Base-by-base conservation (phyloP, 1,140 invertebrate genomes). In the Aphidius ervi region DNA sequence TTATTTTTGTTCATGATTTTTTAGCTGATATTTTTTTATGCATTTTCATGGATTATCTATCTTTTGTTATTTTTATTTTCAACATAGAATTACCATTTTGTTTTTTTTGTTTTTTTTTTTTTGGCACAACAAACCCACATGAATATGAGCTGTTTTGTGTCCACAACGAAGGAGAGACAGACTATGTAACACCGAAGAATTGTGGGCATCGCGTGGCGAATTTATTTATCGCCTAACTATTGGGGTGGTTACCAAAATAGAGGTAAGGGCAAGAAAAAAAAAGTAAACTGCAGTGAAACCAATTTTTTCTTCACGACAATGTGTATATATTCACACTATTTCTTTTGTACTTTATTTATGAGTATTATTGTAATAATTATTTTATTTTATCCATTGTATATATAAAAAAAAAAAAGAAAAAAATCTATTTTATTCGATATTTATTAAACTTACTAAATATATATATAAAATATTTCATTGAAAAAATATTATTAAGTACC, bases 191-290 rank as follows among this genome's bases (percentile, higher is more conserved):
- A 49, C 63, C 66, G 64, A 70, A 72, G 69, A 75, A 66, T 72
- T 72, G 73, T 73, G 71, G 69, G 62, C 67, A 70, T 74, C 69
- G 73, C 67, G 69, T 68, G 68, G 62, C 68, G 67, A 74, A 74
- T 74, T 76, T 77, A 76, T 77, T 74, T 76, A 77, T 75, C 67
- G 70, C 63, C 65, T 55, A 50, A 45, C 65, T 59, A 58, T 61
- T 61, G 60, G 57, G 42, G 31, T 40, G 52, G 43, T 49, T 9
- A 37, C 50, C 23, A 56, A 47, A 67, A 67, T 61, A 63, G 48
- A 46, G 9, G 58, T 56, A 47, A 43, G 53, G 53, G 50, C 47
- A 61, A 58, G 46, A 41, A 9, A 39, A 39, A 49, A 46, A 63
- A 68, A 53, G n/a, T 45, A 53, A 59, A 53, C 23, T 46, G 43